These are phyloP conservation scores for Spisula solida DNA, from an alignment of 2,888 invertebrate genomes.

Conservation along the genomic window DNA sequence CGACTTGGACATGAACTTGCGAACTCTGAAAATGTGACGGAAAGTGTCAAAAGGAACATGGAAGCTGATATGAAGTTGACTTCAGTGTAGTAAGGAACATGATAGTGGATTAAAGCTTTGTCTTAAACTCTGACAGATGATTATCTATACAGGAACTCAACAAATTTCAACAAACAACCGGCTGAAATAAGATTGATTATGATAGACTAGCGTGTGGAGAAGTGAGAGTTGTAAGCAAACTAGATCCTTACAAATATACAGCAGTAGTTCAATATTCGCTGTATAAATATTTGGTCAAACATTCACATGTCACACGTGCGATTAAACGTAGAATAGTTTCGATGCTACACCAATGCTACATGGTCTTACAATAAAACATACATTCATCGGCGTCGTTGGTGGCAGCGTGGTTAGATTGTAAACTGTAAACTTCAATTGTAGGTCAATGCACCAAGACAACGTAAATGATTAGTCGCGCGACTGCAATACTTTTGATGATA, in stretches of 20 bases:
- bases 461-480: no score
- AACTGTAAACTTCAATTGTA: no score
- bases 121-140: slow-evolving; percentile 2
- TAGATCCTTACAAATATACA: not conserved
- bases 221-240: not conserved
- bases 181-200: not conserved
- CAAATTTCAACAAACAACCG: slow-evolving; percentile 23
- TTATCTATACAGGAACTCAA: slow-evolving; percentile 19
- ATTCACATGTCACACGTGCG: no score
- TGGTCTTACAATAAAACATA: no score
- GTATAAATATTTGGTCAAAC: not conserved
- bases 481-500: no score
- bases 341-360: no score
- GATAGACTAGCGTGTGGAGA: not conserved
- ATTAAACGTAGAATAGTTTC: no score
- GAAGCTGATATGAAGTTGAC: slow-evolving; percentile 12
- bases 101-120: not conserved
- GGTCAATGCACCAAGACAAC: no score
- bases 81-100: not conserved
- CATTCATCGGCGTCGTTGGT: no score
- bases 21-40: slow-evolving; percentile 35
- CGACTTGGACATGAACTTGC: slow-evolving; percentile 36
- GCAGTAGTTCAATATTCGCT: not conserved
- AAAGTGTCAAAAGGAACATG: slow-evolving; percentile 40
- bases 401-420: no score